Evolutionary conservation across 2,113 vertebrate species (phyloP).

Genomic region (Circaetus gallicus): DNA sequence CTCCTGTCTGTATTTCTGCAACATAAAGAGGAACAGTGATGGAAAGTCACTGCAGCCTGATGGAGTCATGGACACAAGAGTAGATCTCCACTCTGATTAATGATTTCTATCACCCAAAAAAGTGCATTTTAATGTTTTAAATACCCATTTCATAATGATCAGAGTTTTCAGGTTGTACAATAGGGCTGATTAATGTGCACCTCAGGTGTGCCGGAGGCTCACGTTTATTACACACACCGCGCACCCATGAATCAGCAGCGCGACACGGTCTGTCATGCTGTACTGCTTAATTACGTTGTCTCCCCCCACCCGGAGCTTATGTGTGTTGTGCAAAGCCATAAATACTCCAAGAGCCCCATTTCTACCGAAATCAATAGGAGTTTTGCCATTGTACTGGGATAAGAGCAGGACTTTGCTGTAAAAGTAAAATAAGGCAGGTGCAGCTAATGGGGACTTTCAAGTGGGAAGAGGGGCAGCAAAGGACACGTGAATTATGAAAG

Average conservation of each 20-base stretch:
- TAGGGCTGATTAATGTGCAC: conserved; percentile 14
- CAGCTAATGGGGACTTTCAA: background rate
- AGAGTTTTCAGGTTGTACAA: background rate
- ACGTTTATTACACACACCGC: background rate
- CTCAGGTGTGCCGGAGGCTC: background rate
- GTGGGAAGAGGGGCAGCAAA: background rate
- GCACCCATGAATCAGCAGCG: background rate
- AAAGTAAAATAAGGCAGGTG: conserved; percentile 18
- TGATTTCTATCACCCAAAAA: background rate
- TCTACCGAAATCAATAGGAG: conserved; percentile 14
- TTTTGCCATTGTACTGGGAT: background rate
- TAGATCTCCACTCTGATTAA: conserved; percentile 1
- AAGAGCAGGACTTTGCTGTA: background rate
- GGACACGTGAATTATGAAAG: background rate
- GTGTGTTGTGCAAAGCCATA: conserved; percentile 2
- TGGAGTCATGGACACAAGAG: background rate
- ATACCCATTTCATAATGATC: background rate
- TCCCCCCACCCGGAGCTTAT: background rate
- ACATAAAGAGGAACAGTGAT: background rate
- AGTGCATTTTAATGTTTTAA: conserved; percentile 46
- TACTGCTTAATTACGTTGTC: conserved; percentile 31
- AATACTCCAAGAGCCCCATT: conserved; percentile 16
- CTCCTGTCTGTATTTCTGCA: background rate
- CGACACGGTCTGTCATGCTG: background rate
- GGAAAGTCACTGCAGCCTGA: background rate